A percentile compares a stretch with the other conserved stretches of the same genome.
phyloP scores from a whole-genome alignment of 2,113 vertebrate genomes.

The Echinops telfairi region DNA sequence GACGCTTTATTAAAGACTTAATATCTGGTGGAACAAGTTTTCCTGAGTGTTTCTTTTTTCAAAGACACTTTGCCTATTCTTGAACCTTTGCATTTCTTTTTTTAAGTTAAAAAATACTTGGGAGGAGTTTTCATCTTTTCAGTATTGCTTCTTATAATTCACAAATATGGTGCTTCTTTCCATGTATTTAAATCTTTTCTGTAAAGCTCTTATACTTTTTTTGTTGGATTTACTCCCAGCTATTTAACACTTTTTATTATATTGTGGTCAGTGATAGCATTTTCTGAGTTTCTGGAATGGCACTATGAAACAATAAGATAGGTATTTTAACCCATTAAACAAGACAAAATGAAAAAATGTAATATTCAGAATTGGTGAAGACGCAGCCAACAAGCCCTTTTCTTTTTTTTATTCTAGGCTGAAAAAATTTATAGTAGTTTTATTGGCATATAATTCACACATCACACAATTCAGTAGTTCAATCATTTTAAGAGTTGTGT shows the following conservation, averaged over 20 bases:
- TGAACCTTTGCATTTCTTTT: neutral
- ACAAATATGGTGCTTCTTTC: neutral
- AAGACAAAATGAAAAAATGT: neutral
- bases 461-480: too few relatives aligned
- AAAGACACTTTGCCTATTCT: neutral
- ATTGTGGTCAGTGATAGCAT: neutral
- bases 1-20: neutral
- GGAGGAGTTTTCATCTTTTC: neutral
- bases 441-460: too few relatives aligned
- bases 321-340: neutral
- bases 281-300: neutral
- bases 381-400: neutral
- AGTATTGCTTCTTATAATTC: neutral
- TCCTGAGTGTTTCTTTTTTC: neutral
- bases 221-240: neutral
- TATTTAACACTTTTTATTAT: neutral
- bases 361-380: neutral
- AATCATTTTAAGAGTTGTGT: too few relatives aligned
- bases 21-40: neutral
- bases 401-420: too few relatives aligned
- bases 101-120: neutral
- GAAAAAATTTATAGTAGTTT: too few relatives aligned
- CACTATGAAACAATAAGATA: neutral
- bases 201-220: neutral
- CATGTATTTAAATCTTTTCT: neutral